phyloP scores from a whole-genome alignment of 1,140 invertebrate genomes.

The Antheraea pernyi region DNA sequence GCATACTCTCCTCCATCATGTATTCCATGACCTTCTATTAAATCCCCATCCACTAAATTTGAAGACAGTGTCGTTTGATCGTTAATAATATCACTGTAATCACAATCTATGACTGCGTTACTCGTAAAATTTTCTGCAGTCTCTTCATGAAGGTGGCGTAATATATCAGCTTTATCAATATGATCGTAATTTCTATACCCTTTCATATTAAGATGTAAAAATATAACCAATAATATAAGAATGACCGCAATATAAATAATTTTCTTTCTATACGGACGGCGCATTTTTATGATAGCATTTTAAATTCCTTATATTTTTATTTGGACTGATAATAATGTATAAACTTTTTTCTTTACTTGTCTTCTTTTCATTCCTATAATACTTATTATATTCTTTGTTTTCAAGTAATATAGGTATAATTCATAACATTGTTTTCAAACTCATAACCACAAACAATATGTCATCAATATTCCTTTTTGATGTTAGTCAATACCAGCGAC shows the following conservation, averaged over 20 bases:
- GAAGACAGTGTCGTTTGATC: constrained; percentile 52
- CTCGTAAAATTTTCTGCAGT: constrained; percentile 52
- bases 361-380: too few species aligned
- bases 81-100: constrained; percentile 56
- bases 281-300: constrained; percentile 31
- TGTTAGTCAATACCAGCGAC: too few species aligned
- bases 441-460: too few species aligned
- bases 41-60: constrained; percentile 51
- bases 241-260: constrained; percentile 44
- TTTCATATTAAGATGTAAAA: constrained; percentile 55
- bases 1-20: constrained; percentile 63
- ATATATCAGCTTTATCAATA: constrained; percentile 55
- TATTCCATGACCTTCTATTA: constrained; percentile 56
- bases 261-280: constrained; percentile 50
- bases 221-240: constrained; percentile 45
- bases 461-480: too few species aligned
- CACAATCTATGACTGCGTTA: constrained; percentile 50
- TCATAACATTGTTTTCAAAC: too few species aligned
- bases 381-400: too few species aligned
- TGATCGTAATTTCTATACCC: constrained; percentile 48
- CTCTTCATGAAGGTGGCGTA: constrained; percentile 46
- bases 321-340: too few species aligned
- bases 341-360: background rate
- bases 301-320: background rate
- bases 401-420: too few species aligned